Base-by-base conservation (phyloP, 35 echinoderm and acorn worm genomes). In the Holothuria glaberrima region DNA sequence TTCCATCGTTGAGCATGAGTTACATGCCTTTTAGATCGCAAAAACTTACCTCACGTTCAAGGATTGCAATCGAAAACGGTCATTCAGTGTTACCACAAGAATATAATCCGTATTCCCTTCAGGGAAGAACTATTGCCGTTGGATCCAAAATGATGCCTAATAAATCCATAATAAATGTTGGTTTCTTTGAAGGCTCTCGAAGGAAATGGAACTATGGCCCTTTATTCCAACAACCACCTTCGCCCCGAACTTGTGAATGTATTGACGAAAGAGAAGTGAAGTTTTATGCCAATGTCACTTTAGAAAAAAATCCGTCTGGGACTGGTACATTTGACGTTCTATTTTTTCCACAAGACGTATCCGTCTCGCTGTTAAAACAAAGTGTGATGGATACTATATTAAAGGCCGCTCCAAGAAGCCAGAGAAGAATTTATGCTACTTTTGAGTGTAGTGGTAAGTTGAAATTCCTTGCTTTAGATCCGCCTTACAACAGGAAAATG, bases 401-500 rank as follows among this genome's bases (percentile, higher is more conserved):
- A 5, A 29, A 22, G 30, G 27, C n/a, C 4, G 52, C 80, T 59
- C 54, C 80, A 38, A 5, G 26, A 20, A 28, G 9, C 58, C 80
- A 83, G 45, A 83, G 35, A 48, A 83, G 80, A 61, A 38, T 83
- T 57, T 83, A 83, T 46, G 80, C 80, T 20, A 61, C 52, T 30
- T 83, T 83, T 35, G 80, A 83, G 30, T 45, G 80, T 19, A 54
- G 45, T 0, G 33, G 12, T 21, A 83, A 83, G 59, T 83, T 83
- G 58, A 30, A 59, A 33, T 38, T 4, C 4, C 24, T 63, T 3
- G 30, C n/a, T 22, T 63, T 21, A 32, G 32, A 61, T 60, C 59
- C 33, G 7, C 80, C 50, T 21, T 38, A 57, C 14, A 83, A 56
- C 20, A 30, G 60, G 0, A 63, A 83, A 56, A 34, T 21, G 6